These are phyloP conservation scores for Catocala sponsa DNA, from an alignment of 2,888 invertebrate genomes.

Conservation along the genomic window DNA sequence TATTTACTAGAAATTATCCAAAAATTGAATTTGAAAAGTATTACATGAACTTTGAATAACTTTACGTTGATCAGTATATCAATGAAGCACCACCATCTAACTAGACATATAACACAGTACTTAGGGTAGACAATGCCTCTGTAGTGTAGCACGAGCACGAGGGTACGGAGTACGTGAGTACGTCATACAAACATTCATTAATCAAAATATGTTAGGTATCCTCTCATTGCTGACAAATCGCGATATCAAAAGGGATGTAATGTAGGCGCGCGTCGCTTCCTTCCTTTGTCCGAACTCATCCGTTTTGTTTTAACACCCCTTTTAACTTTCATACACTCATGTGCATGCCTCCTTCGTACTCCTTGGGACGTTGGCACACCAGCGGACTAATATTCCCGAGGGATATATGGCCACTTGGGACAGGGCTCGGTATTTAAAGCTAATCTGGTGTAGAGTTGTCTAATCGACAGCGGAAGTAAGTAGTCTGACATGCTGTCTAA, in stretches of 20 bases:
- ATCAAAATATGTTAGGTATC: constrained; percentile 85
- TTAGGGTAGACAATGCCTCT: too few species aligned
- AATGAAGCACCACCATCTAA: too few species aligned
- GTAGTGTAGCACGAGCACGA: neutral
- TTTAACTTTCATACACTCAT: constrained; percentile 83
- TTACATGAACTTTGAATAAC: too few species aligned
- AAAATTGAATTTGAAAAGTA: too few species aligned
- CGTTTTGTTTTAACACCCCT: constrained; percentile 88
- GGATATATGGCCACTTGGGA: neutral
- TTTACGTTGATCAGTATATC: too few species aligned
- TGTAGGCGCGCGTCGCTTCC: constrained; percentile 79
- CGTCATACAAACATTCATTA: constrained; percentile 67
- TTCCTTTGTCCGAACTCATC: constrained; percentile 86
- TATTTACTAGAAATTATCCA: too few species aligned
- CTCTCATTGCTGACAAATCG: constrained; percentile 68
- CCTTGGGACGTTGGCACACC: constrained; percentile 59
- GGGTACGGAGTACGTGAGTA: constrained; percentile 17
- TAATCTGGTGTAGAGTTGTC: too few species aligned
- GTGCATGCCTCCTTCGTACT: constrained; percentile 70
- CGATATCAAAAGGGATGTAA: constrained; percentile 80
- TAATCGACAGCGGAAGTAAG: too few species aligned
- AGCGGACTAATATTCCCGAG: constrained; percentile 22
- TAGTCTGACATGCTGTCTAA: too few species aligned
- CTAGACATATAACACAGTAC: too few species aligned
- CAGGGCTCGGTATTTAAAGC: too few species aligned